A percentile compares a stretch with the other conserved stretches of the same genome.
Conservation (phyloP, 2,113 vertebrate genomes). For the Spheniscus mendiculus region DNA sequence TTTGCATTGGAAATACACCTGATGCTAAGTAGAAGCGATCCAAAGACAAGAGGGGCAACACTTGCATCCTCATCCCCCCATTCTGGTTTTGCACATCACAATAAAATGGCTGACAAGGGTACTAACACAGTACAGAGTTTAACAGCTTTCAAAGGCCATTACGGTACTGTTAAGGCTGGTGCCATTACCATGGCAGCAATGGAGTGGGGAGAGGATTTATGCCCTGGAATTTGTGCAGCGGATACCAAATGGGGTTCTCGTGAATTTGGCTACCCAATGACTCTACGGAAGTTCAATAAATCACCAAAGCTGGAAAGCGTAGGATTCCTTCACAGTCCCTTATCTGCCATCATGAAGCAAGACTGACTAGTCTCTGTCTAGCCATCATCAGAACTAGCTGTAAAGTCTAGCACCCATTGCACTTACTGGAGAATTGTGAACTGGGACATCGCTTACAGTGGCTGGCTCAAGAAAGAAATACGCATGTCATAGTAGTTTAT, state of each 20-base stretch:
- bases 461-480: not conserved
- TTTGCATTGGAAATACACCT: not conserved
- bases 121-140: not conserved
- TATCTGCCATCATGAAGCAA: not conserved
- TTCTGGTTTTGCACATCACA: not conserved
- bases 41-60: not conserved
- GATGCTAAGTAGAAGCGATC: not conserved
- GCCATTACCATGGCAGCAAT: not conserved
- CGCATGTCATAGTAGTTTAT: not conserved
- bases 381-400: not conserved
- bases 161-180: not conserved
- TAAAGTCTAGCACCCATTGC: not conserved
- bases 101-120: not conserved
- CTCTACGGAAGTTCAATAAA: not conserved
- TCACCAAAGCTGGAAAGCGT: not conserved
- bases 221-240: not conserved
- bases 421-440: not conserved
- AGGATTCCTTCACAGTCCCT: not conserved
- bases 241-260: fast-evolving
- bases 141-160: not conserved
- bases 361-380: not conserved
- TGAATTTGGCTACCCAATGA: not conserved
- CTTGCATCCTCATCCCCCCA: not conserved
- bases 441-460: not conserved
- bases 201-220: not conserved